Conservation (phyloP, 2,888 invertebrate genomes). For the Pandemis heparana region DNA sequence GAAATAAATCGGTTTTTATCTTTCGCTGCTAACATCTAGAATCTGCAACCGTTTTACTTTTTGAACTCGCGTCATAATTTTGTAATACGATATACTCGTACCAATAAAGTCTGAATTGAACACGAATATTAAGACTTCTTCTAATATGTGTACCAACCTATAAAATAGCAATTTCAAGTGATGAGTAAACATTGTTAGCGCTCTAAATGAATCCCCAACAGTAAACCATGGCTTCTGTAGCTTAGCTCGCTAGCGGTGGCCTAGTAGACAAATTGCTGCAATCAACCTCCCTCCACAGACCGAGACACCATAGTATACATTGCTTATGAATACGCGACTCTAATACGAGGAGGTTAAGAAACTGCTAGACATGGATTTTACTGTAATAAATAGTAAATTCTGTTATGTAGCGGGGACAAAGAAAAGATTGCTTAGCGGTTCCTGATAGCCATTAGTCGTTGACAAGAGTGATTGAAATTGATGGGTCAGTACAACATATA, state of each 20-base stretch:
- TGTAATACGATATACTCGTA: no score
- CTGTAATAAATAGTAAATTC: conserved; percentile 6
- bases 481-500: conserved; percentile 20
- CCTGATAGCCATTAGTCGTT: conserved; percentile 34
- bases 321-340: conserved; percentile 19
- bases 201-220: conserved; percentile 43
- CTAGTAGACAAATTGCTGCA: conserved; percentile 66
- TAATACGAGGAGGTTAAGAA: conserved; percentile 9
- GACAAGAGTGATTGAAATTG: conserved; percentile 35
- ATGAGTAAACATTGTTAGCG: conserved; percentile 36
- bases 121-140: neutral
- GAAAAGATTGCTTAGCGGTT: conserved; percentile 45
- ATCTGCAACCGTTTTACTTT: neutral
- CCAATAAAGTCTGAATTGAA: neutral
- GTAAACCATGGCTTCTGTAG: conserved; percentile 48
- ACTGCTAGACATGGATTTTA: neutral
- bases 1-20: neutral
- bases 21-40: neutral
- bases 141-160: conserved; percentile 8
- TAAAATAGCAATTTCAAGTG: conserved; percentile 34
- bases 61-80: neutral
- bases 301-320: conserved; percentile 8
- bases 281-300: conserved; percentile 55
- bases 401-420: conserved; percentile 38
- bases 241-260: conserved; percentile 49